A percentile compares a stretch with the other conserved stretches of the same genome.
These are phyloP conservation scores for Chloroceryle aenea DNA, from an alignment of 2,113 vertebrate species.

Conservation along the genomic window DNA sequence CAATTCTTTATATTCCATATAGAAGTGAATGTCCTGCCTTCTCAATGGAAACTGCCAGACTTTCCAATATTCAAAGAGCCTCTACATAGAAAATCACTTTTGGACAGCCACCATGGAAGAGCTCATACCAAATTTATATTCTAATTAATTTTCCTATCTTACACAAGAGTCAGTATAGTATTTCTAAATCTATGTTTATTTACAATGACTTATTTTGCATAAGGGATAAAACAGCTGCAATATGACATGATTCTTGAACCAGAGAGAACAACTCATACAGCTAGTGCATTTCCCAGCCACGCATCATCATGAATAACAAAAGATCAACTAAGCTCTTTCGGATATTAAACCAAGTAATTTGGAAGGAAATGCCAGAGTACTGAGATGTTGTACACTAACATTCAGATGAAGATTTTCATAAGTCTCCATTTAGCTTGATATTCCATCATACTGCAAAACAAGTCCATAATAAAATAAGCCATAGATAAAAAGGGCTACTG, in stretches of 20 bases:
- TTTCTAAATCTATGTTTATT: not conserved
- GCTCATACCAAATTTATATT: not conserved
- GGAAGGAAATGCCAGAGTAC: slow-evolving; percentile 54
- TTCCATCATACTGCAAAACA: slow-evolving; percentile 13
- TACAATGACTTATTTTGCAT: not conserved
- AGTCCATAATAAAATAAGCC: slow-evolving; percentile 8
- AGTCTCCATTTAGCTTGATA: not conserved
- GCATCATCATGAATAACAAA: not conserved
- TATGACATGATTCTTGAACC: not conserved
- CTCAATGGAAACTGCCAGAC: not conserved
- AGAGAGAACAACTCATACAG: not conserved
- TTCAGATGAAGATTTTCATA: not conserved
- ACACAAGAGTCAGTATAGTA: not conserved
- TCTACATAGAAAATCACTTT: not conserved
- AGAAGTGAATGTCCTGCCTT: not conserved
- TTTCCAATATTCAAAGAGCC: not conserved
- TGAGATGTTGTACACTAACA: slow-evolving; percentile 12
- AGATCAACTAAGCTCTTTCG: slow-evolving; percentile 3
- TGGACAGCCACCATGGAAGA: not conserved
- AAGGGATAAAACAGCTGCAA: not conserved
- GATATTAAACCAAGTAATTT: slow-evolving; percentile 21
- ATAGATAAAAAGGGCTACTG: slow-evolving; percentile 21
- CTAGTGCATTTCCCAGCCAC: not conserved
- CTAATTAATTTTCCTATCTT: not conserved
- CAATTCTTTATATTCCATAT: not conserved